Percentiles rank a stretch among this genome's conserved stretches.
These are phyloP conservation scores for Macrotis lagotis DNA, from an alignment of 2,113 vertebrate species.

Conservation along the genomic window DNA sequence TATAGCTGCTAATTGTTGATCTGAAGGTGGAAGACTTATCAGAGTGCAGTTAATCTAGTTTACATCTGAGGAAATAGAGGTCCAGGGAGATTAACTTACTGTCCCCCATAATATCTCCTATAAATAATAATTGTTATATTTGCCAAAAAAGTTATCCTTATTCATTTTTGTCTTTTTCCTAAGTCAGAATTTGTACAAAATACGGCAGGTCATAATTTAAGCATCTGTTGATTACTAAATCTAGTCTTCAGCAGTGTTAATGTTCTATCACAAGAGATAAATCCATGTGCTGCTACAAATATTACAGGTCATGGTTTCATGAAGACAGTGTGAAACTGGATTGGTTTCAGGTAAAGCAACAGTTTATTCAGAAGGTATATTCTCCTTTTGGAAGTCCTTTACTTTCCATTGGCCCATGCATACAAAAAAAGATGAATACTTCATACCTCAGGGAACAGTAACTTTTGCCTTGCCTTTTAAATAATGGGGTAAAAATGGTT, in stretches of 20 bases:
- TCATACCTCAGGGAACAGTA: background rate
- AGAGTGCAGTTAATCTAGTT: background rate
- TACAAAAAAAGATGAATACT: slow-evolving; percentile 30
- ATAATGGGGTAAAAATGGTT: background rate
- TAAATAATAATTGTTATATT: background rate
- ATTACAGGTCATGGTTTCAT: slow-evolving; percentile 13
- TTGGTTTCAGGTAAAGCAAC: background rate
- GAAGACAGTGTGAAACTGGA: background rate
- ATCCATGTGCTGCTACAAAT: background rate
- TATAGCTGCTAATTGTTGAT: background rate
- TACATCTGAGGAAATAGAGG: background rate
- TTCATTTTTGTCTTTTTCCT: slow-evolving; percentile 34
- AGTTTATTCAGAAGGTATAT: background rate
- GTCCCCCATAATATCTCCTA: background rate
- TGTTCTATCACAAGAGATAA: background rate
- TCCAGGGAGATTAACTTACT: background rate
- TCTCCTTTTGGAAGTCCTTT: slow-evolving; percentile 12
- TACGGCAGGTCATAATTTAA: background rate
- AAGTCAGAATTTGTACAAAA: slow-evolving; percentile 7
- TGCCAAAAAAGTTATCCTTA: background rate
- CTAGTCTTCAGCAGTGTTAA: background rate
- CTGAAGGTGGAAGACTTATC: background rate
- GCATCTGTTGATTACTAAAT: background rate
- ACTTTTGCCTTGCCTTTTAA: slow-evolving; percentile 24
- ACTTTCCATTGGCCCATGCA: background rate